Evolutionary conservation across 30 jellyfish, hydroid and myxozoan species (phyloP), one percentile per base, ranked within the genome.

Genomic region (Morbakka virulenta): DNA sequence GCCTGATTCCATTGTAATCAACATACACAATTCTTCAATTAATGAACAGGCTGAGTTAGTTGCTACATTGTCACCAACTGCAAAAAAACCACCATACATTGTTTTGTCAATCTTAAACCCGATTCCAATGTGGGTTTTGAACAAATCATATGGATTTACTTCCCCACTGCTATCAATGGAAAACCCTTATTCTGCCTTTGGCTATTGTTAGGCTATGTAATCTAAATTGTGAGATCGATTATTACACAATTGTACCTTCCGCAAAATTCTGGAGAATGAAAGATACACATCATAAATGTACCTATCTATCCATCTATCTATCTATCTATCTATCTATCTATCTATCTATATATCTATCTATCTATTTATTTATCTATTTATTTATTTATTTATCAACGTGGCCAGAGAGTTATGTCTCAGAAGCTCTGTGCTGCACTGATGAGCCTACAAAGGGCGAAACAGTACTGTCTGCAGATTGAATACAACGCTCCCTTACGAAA

Each of bases 21-120:
- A 67, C 79, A 62, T 67, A n/a, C n/a, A 32, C 26, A 67, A 67
- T 21, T 67, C 64, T 31, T 67, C 35, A 67, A 67, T 67, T 32
- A 67, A 17, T 67, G 79, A 67, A 67, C 35, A 31, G 13, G 64
- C 79, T 67, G 64, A 62, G 26, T 67, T 67, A 32, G 25, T 67
- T 24, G 64, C 79, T 67, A 21, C 79, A 32, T 67, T 64, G 35
- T 67, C 69, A 67, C 64, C 79, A 6, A 33, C 79, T 1, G 69
- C 79, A 32, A 32, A 67, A 1, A n/a, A 30, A 21, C 25, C 3
- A 67, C 26, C 67, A 32, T 28, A 28, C n/a, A n/a, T n/a, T 12
- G 27, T 4, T 22, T 63, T 11, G 17, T 25, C 4, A 63, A 63
- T 63, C 50, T 29, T 63, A 63, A 63, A 63, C 27, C 20, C 75